phyloP scores from a whole-genome alignment of 2,797 vertebrate species.

The Megaceryle alcyon region DNA sequence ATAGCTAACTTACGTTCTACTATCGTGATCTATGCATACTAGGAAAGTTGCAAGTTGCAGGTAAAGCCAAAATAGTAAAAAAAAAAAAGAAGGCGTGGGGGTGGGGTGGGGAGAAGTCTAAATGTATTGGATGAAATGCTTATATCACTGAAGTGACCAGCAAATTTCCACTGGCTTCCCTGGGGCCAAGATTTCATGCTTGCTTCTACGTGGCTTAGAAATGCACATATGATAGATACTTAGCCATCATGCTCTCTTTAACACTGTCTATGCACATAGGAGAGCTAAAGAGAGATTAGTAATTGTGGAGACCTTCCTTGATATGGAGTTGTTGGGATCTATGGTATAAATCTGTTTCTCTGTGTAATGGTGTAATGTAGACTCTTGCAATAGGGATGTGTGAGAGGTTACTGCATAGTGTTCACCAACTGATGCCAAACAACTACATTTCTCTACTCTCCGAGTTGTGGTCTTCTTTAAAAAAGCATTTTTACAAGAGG shows the following conservation, averaged over 20 bases:
- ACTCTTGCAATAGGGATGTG: neutral
- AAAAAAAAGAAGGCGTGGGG: fast-evolving
- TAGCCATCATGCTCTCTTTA: neutral
- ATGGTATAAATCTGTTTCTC: slow-evolving; percentile 2
- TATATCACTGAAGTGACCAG: neutral
- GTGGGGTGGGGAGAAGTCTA: neutral
- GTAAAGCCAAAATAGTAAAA: neutral
- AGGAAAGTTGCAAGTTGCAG: neutral
- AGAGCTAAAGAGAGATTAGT: neutral
- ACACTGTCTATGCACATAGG: neutral
- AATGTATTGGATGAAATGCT: neutral
- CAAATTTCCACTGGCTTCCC: neutral
- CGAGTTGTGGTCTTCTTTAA: neutral
- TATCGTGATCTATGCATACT: neutral
- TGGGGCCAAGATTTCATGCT: neutral
- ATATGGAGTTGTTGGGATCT: neutral
- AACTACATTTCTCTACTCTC: neutral
- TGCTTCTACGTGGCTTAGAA: neutral
- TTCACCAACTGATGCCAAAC: neutral
- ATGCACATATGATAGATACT: neutral
- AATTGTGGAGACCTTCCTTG: neutral
- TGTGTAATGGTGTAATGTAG: neutral
- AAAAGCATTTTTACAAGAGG: no score
- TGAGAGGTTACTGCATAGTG: neutral
- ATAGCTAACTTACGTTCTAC: neutral